Evolutionary conservation across 2,113 vertebrate genomes (phyloP).

Genomic region (Nymphicus hollandicus): DNA sequence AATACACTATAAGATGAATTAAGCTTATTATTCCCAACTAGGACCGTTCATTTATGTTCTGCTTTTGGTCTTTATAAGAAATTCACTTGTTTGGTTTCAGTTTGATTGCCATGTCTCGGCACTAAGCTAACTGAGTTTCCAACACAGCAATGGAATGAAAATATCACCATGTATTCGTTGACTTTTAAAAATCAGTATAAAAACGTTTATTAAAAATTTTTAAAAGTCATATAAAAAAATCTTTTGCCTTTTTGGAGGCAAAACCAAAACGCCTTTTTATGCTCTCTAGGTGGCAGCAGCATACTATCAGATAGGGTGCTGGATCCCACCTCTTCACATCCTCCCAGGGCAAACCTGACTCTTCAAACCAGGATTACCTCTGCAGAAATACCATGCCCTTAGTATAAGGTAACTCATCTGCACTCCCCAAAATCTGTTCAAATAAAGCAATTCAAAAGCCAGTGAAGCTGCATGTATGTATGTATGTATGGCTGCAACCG

Average conservation of each 20-base stretch:
- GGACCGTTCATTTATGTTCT: not conserved
- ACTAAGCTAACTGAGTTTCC: not conserved
- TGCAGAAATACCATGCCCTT: not conserved
- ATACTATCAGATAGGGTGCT: conserved; percentile 2
- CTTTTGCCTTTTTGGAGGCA: conserved; percentile 3
- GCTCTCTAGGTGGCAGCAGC: conserved; percentile 58
- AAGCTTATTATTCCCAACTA: not conserved
- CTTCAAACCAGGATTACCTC: not conserved
- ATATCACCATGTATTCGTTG: not conserved
- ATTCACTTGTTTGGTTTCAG: not conserved
- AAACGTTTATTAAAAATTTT: conserved; percentile 48
- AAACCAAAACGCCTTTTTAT: not conserved
- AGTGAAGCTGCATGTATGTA: not conserved
- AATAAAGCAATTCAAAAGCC: conserved; percentile 23
- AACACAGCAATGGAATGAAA: not conserved
- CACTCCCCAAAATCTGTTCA: not conserved
- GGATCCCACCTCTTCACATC: not conserved
- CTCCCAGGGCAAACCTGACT: not conserved
- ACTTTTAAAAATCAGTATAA: conserved; percentile 22
- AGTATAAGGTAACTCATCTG: not conserved
- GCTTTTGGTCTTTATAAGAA: not conserved
- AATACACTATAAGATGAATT: not conserved
- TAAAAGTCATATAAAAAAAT: not conserved
- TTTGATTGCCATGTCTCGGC: not conserved
- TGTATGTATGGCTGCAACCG: not conserved